Base-by-base conservation (phyloP, 23 tunicate genomes). In the Halocynthia aurantium region DNA sequence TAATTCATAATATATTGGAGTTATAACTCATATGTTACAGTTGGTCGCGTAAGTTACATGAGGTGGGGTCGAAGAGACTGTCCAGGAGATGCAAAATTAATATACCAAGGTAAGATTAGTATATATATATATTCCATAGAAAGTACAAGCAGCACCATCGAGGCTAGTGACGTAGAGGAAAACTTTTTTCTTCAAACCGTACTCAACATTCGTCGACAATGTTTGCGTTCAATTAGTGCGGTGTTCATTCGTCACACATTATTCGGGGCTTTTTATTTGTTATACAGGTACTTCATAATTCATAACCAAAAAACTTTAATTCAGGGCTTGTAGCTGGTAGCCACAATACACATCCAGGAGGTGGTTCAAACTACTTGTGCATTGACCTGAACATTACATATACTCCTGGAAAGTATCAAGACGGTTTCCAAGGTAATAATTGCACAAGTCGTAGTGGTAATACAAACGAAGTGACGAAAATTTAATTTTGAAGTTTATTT, bases 101-200 rank as follows among this genome's bases (percentile, higher is more conserved):
- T 81, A 13, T 72, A 81, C 78, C 51, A 40, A 49, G 85, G 85
- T 81, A 50, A 50, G 44, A 31, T 31, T 31, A 31, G 44, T 31
- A 31, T 31, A 31, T 31, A 0, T 0, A 31, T 31, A 0, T 31
- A 31, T 31, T 31, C 44, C 1, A 31, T 31, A 31, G 1, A 31
- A 31, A 4, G 44, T 31, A 31, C 44, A 31, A 31, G 4, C 44
- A 31, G 4, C 2, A 4, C 1, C 44, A 31, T 4, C 4, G 44
- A 31, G 44, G 44, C 44, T 31, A 31, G 44, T 31, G 44, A 31
- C 44, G 44, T 31, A 31, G 4, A 31, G 1, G 44, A 31, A 31
- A 31, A 31, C 44, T 31, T 31, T 31, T 31, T 31, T 31, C 44
- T 31, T 31, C 44, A 31, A 31, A 31, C 1, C 44, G 44, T 31